Percentiles rank a stretch among this genome's conserved stretches.
Evolutionary conservation across 2,888 invertebrate species (phyloP).

Genomic region (Trichacis sp.): DNA sequence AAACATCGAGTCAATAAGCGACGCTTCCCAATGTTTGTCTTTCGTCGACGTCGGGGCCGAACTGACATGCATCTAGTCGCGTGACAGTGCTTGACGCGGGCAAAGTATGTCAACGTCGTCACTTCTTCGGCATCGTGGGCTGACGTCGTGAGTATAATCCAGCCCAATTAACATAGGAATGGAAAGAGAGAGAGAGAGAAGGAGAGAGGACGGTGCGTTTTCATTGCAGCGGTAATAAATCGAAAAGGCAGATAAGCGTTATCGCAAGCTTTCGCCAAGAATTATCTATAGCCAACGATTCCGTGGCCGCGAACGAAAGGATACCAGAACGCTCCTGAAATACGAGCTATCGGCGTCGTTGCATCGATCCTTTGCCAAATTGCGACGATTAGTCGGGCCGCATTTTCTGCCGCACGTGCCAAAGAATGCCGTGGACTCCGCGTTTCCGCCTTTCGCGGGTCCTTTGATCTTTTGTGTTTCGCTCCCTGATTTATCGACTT

Average conservation of each 20-base stretch:
- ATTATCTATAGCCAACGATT: slow-evolving; percentile 51
- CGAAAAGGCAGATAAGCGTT: slow-evolving; percentile 62
- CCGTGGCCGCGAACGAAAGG: slow-evolving; percentile 38
- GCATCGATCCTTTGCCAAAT: slow-evolving; percentile 40
- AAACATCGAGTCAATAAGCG: not conserved
- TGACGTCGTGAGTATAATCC: slow-evolving; percentile 56
- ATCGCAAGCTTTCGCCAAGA: slow-evolving; percentile 59
- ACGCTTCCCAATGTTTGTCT: slow-evolving; percentile 1
- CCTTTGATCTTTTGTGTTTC: not conserved
- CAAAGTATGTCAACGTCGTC: slow-evolving; percentile 63
- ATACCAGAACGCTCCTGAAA: slow-evolving; percentile 35
- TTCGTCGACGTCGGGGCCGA: not conserved
- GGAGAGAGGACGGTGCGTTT: slow-evolving; percentile 57
- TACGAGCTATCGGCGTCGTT: slow-evolving; percentile 38
- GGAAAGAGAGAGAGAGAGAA: slow-evolving; percentile 48
- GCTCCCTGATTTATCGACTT: not conserved
- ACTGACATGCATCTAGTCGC: slow-evolving; percentile 45
- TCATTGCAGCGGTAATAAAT: slow-evolving; percentile 63
- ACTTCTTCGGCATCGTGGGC: slow-evolving; percentile 58
- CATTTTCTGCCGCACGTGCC: slow-evolving; percentile 25
- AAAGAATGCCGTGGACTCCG: not conserved
- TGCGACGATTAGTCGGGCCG: slow-evolving; percentile 37
- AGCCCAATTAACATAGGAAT: slow-evolving; percentile 65
- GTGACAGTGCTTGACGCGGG: slow-evolving; percentile 44
- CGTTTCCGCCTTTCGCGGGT: not conserved